phyloP scores from a whole-genome alignment of 2,113 vertebrate species.

The Dicaeum eximium region DNA sequence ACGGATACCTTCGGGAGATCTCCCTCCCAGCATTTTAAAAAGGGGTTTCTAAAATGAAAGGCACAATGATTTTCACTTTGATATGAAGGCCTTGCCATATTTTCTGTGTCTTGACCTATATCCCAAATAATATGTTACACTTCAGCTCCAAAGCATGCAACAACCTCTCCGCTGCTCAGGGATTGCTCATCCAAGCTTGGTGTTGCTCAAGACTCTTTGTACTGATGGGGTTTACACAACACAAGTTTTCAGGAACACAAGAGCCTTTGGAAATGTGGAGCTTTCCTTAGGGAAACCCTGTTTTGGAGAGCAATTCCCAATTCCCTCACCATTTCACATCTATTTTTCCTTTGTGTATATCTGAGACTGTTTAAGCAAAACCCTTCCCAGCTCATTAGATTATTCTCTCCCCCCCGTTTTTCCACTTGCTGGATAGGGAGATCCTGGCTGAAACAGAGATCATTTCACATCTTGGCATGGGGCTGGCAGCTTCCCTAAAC shows the following conservation, averaged over 20 bases:
- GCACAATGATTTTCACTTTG: background rate
- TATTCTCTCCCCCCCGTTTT: background rate
- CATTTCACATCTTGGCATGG: background rate
- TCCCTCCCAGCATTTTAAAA: background rate
- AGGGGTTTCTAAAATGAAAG: background rate
- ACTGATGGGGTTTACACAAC: background rate
- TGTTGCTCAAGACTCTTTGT: background rate
- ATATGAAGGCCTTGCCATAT: background rate
- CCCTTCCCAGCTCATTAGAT: background rate
- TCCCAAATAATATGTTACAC: background rate
- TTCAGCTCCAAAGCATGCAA: background rate
- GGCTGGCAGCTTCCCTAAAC: slow-evolving; percentile 3
- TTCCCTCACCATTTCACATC: background rate
- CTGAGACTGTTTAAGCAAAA: background rate
- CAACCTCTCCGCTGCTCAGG: background rate
- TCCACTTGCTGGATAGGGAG: background rate
- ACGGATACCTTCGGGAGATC: background rate
- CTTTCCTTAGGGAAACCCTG: background rate
- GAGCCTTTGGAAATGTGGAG: background rate
- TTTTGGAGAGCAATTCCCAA: background rate
- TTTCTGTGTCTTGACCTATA: background rate
- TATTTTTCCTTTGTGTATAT: background rate
- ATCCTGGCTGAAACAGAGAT: background rate
- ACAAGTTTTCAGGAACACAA: background rate
- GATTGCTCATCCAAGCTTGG: background rate